Evolutionary conservation across 2,888 invertebrate species (phyloP).

Genomic region (Onchidella celtica): DNA sequence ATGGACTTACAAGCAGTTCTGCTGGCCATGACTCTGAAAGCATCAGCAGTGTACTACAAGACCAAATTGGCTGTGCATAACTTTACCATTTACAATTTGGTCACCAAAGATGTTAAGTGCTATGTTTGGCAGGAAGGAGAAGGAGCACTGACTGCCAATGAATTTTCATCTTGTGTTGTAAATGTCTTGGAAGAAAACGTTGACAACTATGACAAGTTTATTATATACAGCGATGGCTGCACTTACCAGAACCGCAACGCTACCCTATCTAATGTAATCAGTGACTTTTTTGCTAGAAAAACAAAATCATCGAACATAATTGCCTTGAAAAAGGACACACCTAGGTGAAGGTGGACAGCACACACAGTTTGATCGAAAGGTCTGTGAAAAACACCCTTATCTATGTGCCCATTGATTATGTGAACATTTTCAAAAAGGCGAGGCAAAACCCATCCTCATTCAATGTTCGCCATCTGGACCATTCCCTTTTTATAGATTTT

Average conservation of each 20-base stretch:
- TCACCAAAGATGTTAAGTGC: background rate
- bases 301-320: background rate
- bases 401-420: background rate
- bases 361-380: background rate
- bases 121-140: background rate
- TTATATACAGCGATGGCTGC: background rate
- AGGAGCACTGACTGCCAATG: constrained; percentile 8
- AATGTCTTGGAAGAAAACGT: constrained; percentile 5
- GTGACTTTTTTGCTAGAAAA: background rate
- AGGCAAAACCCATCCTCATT: too few species aligned
- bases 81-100: constrained; percentile 1
- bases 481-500: too few species aligned
- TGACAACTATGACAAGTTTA: background rate
- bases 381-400: background rate
- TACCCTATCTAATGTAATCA: background rate
- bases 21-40: background rate
- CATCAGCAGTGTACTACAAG: constrained; percentile 5
- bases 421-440: too few species aligned
- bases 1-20: constrained; percentile 7
- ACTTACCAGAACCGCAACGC: background rate
- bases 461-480: too few species aligned
- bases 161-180: constrained; percentile 7
- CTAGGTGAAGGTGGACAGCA: background rate
- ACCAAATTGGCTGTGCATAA: background rate
- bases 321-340: constrained; percentile 8